Evolutionary conservation across 2,113 vertebrate species (phyloP), one percentile per base, ranked within the genome.

Genomic region (Coreoperca whiteheadi): DNA sequence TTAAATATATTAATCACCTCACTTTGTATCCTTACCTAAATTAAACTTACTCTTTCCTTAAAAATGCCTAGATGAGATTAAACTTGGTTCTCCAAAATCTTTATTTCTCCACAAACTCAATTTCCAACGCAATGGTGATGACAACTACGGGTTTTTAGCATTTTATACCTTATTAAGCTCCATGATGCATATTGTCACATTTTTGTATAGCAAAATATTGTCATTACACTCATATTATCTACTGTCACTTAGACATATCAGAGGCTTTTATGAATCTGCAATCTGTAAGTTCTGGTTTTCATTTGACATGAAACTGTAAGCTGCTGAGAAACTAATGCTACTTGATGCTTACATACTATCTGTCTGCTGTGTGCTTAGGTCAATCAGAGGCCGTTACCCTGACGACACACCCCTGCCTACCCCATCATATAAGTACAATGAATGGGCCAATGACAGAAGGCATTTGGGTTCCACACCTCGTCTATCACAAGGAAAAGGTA

Each of bases 381-480:
- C 97, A 79, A 91, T 95, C 66, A 97, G 96, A 93, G 96, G 95
- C 85, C 96, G 93, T 37, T 99, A 97, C 86, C 90, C 93, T 0
- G 97, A 98, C 0, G 97, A 98, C 89, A 97, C 98, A 0, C 98
- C 98, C 0, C 83, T 99, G 66, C 98, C 98, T 0, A 99, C 98
- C 0, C 98, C 98, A 0, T 99, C 98, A 0, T 99, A 99, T 88
- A 99, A 99, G 81, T 99, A 98, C 92, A 99, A 99, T 0, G 98
- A 99, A 43, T 99, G 98, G 98, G 98, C 98, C 4, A 98, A 97
- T 23, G 97, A 99, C 89, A 94, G 97, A 72, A 96, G 93, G 63
- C 97, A 98, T 85, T 88, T 98, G 60, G 98, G 98, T 0, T 95
- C 98, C 6, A 98, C 98, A 0, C 98, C 98, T 0, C 97, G 98